Percentiles rank a stretch among this genome's conserved stretches.
Conservation (phyloP, 92 coral and sea anemone species). For the Galaxea fascicularis region DNA sequence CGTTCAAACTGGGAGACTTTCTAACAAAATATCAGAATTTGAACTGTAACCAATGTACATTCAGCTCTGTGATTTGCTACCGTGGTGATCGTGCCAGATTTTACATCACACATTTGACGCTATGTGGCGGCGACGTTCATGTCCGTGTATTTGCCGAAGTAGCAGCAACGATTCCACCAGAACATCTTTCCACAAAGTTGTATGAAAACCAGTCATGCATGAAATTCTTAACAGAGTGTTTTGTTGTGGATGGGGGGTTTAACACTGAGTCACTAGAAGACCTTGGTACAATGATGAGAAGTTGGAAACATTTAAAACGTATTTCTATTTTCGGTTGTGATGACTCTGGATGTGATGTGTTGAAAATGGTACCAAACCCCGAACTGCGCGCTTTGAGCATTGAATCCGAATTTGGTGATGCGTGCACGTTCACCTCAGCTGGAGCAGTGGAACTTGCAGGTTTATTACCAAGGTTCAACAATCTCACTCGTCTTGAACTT, state of each 20-base stretch:
- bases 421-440: neutral
- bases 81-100: neutral
- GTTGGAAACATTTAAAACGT: neutral
- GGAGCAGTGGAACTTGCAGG: neutral
- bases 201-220: conserved; percentile 8
- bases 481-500: neutral
- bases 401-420: neutral
- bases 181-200: neutral
- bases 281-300: neutral
- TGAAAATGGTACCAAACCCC: neutral
- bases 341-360: neutral
- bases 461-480: neutral
- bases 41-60: neutral
- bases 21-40: neutral
- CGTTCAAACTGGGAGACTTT: neutral
- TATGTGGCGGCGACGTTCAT: neutral
- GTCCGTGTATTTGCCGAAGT: neutral
- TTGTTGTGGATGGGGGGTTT: neutral
- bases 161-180: neutral
- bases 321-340: neutral
- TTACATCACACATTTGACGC: neutral
- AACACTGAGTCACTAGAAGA: neutral
- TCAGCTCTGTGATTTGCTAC: neutral
- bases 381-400: neutral
- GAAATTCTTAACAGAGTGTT: neutral